Conservation (phyloP, 1,140 invertebrate genomes). For the Drosophila kohkoa region DNA sequence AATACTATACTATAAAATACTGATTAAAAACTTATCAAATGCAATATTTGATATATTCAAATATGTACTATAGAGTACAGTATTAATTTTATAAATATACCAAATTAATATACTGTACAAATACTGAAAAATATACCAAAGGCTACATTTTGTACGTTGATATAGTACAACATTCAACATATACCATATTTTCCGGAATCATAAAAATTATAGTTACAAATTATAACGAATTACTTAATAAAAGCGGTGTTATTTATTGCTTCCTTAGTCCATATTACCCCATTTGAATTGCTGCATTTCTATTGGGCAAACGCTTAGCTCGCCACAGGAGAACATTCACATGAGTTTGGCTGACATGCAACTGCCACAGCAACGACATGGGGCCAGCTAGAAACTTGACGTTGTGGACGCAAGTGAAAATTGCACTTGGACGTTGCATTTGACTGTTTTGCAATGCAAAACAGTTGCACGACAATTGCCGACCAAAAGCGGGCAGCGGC, state of each 20-base stretch:
- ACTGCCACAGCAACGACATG: conserved; percentile 57
- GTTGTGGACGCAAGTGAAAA: conserved; percentile 68
- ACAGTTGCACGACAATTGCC: conserved; percentile 70
- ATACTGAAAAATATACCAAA: too few species aligned
- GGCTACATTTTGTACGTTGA: too few species aligned
- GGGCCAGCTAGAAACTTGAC: conserved; percentile 40
- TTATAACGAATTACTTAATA: too few species aligned
- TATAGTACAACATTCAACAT: too few species aligned
- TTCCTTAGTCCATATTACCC: not conserved
- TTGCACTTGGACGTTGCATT: conserved; percentile 61
- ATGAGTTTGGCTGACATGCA: conserved; percentile 62
- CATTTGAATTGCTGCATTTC: not conserved
- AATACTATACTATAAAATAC: too few species aligned
- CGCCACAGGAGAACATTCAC: conserved; percentile 36
- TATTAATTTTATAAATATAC: too few species aligned
- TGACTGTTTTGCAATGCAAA: conserved; percentile 73
- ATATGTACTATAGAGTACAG: too few species aligned
- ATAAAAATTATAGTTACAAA: too few species aligned
- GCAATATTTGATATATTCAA: too few species aligned
- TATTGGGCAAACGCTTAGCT: conserved; percentile 9
- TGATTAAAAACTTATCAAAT: too few species aligned
- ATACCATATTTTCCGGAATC: too few species aligned
- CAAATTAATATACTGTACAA: too few species aligned
- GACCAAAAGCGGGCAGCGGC: conserved; percentile 18
- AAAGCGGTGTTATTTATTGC: not conserved